Evolutionary conservation across 2,113 vertebrate genomes (phyloP).

Genomic region (Mastomys coucha): DNA sequence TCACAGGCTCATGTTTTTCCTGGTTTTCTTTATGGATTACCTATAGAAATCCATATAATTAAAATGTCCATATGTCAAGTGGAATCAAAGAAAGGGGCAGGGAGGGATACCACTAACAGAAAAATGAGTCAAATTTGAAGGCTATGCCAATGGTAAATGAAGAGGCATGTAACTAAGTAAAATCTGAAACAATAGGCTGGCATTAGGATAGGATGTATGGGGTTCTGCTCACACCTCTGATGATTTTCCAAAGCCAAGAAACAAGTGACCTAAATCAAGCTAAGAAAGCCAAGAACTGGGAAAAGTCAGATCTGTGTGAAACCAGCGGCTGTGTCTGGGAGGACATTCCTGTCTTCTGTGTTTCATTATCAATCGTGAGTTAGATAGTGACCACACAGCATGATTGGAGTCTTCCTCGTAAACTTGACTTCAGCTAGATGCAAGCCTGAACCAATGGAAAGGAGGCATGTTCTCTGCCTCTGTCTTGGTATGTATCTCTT

Average conservation of each 20-base stretch:
- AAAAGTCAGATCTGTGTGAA: not conserved
- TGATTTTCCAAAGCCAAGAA: not conserved
- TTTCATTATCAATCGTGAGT: not conserved
- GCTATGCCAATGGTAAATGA: not conserved
- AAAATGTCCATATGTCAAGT: not conserved
- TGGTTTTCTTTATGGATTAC: not conserved
- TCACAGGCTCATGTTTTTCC: not conserved
- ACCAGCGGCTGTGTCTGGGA: conserved; percentile 1
- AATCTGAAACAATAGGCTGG: not conserved
- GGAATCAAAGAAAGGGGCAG: not conserved
- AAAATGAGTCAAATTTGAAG: not conserved
- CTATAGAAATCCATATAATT: not conserved
- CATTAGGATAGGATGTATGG: not conserved
- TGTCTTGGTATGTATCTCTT: not conserved
- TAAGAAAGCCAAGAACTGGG: not conserved
- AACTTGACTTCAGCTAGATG: not conserved
- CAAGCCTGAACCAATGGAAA: not conserved
- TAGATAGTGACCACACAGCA: not conserved
- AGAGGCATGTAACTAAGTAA: not conserved
- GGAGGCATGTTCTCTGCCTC: not conserved
- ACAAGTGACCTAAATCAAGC: not conserved
- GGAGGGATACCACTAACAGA: not conserved
- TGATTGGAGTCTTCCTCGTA: not conserved
- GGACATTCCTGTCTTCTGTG: not conserved
- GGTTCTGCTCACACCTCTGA: not conserved